Percentiles rank a stretch among this genome's conserved stretches.
These are phyloP conservation scores for Marisa cornuarietis DNA, from an alignment of 1,140 invertebrate species.

Conservation along the genomic window DNA sequence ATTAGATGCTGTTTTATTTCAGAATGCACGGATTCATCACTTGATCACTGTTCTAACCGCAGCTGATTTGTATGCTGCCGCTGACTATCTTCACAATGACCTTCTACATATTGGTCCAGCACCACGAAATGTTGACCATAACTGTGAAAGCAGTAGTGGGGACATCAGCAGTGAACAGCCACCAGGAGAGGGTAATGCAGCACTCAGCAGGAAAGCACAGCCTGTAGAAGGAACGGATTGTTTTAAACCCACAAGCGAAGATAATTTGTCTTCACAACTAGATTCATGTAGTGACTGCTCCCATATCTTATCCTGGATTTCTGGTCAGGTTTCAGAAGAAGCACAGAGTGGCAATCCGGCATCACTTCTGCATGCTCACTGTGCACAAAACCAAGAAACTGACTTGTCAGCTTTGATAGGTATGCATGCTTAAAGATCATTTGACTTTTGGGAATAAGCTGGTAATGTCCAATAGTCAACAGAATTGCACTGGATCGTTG, in stretches of 20 bases:
- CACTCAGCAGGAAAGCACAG: not conserved
- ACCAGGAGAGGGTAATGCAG: not conserved
- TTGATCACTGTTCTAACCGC: slow-evolving; percentile 41
- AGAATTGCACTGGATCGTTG: too few species aligned
- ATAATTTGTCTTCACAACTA: not conserved
- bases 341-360: too few species aligned
- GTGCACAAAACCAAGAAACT: too few species aligned
- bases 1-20: slow-evolving; percentile 14
- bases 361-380: too few species aligned
- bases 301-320: too few species aligned
- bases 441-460: too few species aligned
- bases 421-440: too few species aligned
- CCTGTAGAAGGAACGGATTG: not conserved
- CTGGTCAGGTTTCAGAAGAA: too few species aligned
- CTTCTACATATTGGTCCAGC: slow-evolving; percentile 34
- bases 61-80: slow-evolving; percentile 40
- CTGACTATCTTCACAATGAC: slow-evolving; percentile 43
- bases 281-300: not conserved
- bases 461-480: too few species aligned
- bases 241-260: not conserved
- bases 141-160: not conserved
- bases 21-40: slow-evolving; percentile 49
- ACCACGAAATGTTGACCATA: not conserved
- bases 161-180: not conserved
- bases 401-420: too few species aligned